Conservation (phyloP, 2,797 vertebrate genomes). For the Phrynocephalus vlangalii region DNA sequence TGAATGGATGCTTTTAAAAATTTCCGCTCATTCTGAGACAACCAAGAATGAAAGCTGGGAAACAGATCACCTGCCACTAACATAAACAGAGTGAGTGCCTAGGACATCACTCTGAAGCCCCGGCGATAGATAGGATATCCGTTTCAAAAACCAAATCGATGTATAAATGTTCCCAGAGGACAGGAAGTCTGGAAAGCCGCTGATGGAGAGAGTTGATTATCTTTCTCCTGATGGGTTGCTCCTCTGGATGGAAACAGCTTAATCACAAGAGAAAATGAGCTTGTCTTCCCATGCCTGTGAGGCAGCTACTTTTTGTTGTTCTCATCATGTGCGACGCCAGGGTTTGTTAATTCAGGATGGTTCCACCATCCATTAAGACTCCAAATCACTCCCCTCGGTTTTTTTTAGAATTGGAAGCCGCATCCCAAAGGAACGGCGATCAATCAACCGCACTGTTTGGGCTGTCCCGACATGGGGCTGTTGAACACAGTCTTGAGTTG, state of each 20-base stretch:
- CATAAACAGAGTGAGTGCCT: neutral
- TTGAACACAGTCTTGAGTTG: rapidly evolving
- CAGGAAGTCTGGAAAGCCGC: neutral
- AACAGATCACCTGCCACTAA: neutral
- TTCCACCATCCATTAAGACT: neutral
- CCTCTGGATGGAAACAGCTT: neutral
- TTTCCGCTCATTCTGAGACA: too few relatives aligned
- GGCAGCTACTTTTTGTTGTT: neutral
- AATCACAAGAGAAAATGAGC: neutral
- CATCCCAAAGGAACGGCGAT: neutral
- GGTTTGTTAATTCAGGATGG: neutral
- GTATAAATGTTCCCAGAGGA: neutral
- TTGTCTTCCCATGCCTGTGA: neutral
- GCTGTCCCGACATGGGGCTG: rapidly evolving
- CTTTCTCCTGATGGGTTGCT: neutral
- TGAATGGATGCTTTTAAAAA: too few relatives aligned
- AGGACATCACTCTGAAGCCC: neutral
- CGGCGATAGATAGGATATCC: too few relatives aligned
- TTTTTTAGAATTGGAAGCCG: neutral
- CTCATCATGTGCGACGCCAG: neutral
- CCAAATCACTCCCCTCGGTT: neutral
- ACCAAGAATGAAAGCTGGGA: neutral
- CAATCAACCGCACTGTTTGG: neutral
- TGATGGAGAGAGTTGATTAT: neutral
- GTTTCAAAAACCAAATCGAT: too few relatives aligned